Conservation (phyloP, 1,140 invertebrate genomes). For the Akabosia matsudoensis region DNA sequence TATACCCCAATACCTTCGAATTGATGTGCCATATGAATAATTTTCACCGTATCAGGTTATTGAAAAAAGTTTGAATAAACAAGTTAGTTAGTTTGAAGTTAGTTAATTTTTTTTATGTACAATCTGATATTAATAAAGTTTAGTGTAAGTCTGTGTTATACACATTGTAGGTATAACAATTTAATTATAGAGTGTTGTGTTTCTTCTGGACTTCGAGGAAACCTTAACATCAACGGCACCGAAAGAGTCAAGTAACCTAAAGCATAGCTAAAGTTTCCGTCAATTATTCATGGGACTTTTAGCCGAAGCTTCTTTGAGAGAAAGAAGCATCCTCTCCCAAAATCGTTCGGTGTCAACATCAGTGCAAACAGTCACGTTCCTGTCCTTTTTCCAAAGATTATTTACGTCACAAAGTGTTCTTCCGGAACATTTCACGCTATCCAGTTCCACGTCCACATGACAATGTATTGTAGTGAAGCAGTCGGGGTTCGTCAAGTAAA, state of each 20-base stretch:
- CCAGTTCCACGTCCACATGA: slow-evolving; percentile 30
- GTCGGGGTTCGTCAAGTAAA: slow-evolving; percentile 31
- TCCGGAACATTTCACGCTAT: slow-evolving; percentile 28
- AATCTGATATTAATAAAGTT: too few relatives aligned
- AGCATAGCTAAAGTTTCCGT: not conserved
- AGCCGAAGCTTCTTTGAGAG: not conserved
- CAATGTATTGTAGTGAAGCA: slow-evolving; percentile 13
- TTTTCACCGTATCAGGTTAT: too few relatives aligned
- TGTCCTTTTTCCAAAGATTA: slow-evolving; percentile 6
- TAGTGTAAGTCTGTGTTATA: too few relatives aligned
- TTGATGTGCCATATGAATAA: too few relatives aligned
- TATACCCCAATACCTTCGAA: too few relatives aligned
- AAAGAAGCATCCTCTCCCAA: slow-evolving; percentile 30
- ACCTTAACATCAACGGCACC: not conserved
- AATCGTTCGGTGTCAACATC: slow-evolving; percentile 18
- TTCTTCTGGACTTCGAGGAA: too few relatives aligned
- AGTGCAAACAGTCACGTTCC: slow-evolving; percentile 20
- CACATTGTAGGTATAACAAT: too few relatives aligned
- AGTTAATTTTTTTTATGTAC: too few relatives aligned
- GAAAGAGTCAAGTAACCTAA: not conserved
- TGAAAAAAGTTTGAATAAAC: too few relatives aligned
- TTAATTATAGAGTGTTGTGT: too few relatives aligned
- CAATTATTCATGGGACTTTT: slow-evolving; percentile 22
- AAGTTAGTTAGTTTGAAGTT: too few relatives aligned
- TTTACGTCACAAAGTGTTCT: slow-evolving; percentile 32